These are phyloP conservation scores for Microctenopoma stevenorrisi DNA, from an alignment of 2,797 vertebrate genomes.

Conservation along the genomic window DNA sequence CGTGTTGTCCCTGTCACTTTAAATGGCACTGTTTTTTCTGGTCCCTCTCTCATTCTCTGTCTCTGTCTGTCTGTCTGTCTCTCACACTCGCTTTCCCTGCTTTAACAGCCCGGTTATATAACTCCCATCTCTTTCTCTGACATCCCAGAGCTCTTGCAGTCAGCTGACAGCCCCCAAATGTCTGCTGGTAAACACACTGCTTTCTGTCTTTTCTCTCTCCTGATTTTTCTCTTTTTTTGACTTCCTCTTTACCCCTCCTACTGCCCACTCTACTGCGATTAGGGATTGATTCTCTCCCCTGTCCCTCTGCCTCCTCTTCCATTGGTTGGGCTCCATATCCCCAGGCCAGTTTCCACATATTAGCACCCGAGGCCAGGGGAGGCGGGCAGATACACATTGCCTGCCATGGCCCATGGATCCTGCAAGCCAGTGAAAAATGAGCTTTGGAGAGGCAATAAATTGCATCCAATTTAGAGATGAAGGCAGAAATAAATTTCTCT, in stretches of 20 bases:
- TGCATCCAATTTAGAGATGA: conserved; percentile 91
- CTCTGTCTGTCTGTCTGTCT: conserved; percentile 58
- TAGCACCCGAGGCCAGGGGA: conserved; percentile 85
- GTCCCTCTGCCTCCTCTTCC: conserved; percentile 79
- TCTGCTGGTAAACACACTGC: conserved; percentile 80
- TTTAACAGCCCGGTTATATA: conserved; percentile 81
- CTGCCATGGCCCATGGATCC: conserved; percentile 84
- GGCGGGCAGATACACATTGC: conserved; percentile 85
- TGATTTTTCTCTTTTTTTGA: conserved; percentile 28
- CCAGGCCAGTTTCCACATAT: conserved; percentile 86
- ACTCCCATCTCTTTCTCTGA: conserved; percentile 76
- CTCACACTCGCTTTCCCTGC: conserved; percentile 51
- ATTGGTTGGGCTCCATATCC: conserved; percentile 81
- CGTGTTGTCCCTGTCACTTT: conserved; percentile 72
- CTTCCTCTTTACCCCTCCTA: conserved; percentile 61
- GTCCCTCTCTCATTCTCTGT: conserved; percentile 53
- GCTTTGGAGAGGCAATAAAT: conserved; percentile 90
- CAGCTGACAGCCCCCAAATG: conserved; percentile 81
- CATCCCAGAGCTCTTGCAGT: conserved; percentile 78
- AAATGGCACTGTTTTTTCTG: conserved; percentile 50
- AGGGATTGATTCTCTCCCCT: conserved; percentile 84
- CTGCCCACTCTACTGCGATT: conserved; percentile 77
- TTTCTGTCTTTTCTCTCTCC: conserved; percentile 68
- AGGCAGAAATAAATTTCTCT: conserved; percentile 90
- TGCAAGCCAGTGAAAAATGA: conserved; percentile 88